Base-by-base conservation (phyloP, 2,797 vertebrate species). In the Ciconia nigra region DNA sequence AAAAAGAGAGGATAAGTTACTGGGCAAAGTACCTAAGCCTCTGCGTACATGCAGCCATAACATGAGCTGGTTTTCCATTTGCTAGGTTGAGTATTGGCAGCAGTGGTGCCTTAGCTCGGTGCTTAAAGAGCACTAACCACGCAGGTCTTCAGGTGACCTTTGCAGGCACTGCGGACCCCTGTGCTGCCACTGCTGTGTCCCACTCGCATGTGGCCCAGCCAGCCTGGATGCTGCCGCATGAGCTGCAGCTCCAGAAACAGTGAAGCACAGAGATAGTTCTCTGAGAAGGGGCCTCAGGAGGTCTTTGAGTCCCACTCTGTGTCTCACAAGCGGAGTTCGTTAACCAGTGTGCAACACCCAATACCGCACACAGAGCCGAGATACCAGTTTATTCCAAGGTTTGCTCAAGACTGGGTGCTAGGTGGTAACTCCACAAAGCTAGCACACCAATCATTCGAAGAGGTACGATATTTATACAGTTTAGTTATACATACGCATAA, bases 121-220 rank as follows among this genome's bases (percentile, higher is more conserved):
- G 20, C 57, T 70, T n/a, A 9, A 58, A 52, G 55, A 37, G 6
- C 24, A 31, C 35, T n/a, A 35, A 44, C 7, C 17, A 21, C 1
- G 0, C 22, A 47, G 24, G 14, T 63, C 44, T 52, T 54, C 51
- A 65, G 44, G 25, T 10, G 33, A 67, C 29, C 25, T 57, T 51
- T 73, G 42, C 47, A 46, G 39, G 26, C 14, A 11, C 59, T 10
- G 33, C 25, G 49, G 22, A 15, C n/a, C 51, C 49, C 35, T 8
- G 28, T 61, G 52, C 37, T 55, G 71, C 37, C 25, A 14, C 41
- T 46, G 37, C 87, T 55, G 21, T 28, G 17, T 73, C 54, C 37
- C 12, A n/a, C 16, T 18, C 26, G 33, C 10, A 26, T 1, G 12
- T 0, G 3, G 22, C 16, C 16, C 6, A 35, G n/a, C n/a, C 51